phyloP scores from a whole-genome alignment of 2,888 invertebrate genomes.

The Camponotus fellah region DNA sequence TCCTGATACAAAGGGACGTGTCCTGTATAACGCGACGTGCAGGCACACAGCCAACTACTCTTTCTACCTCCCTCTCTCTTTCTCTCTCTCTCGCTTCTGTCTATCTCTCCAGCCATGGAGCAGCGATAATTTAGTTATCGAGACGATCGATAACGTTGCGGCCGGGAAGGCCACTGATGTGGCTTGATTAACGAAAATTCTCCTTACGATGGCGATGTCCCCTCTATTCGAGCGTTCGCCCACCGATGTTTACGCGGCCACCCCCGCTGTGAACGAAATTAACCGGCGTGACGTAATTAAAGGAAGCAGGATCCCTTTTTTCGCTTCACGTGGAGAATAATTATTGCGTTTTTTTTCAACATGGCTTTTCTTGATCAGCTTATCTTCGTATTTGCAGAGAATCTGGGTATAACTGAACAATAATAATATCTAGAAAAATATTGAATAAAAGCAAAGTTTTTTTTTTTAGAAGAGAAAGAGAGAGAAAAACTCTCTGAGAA shows the following conservation, averaged over 20 bases:
- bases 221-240: slow-evolving; percentile 1
- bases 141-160: slow-evolving; percentile 20
- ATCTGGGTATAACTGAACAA: no score
- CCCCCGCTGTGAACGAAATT: slow-evolving; percentile 6
- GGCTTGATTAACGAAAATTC: slow-evolving; percentile 47
- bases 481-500: background rate
- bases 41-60: background rate
- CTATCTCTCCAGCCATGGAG: slow-evolving; percentile 72
- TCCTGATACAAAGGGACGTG: slow-evolving; percentile 36
- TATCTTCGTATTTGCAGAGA: no score
- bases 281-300: slow-evolving; percentile 39
- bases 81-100: background rate
- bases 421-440: background rate
- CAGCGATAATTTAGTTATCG: slow-evolving; percentile 79
- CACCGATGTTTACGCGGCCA: slow-evolving; percentile 35
- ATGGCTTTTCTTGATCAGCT: no score
- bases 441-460: background rate
- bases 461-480: background rate
- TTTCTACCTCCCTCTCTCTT: background rate
- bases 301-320: background rate
- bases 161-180: slow-evolving; percentile 17
- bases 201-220: slow-evolving; percentile 33
- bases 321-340: background rate
- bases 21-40: slow-evolving; percentile 32
- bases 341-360: background rate